These are phyloP conservation scores for Pseudorhiza aurosa DNA, from an alignment of 30 jellyfish, hydroid and myxozoan species.

Conservation along the genomic window DNA sequence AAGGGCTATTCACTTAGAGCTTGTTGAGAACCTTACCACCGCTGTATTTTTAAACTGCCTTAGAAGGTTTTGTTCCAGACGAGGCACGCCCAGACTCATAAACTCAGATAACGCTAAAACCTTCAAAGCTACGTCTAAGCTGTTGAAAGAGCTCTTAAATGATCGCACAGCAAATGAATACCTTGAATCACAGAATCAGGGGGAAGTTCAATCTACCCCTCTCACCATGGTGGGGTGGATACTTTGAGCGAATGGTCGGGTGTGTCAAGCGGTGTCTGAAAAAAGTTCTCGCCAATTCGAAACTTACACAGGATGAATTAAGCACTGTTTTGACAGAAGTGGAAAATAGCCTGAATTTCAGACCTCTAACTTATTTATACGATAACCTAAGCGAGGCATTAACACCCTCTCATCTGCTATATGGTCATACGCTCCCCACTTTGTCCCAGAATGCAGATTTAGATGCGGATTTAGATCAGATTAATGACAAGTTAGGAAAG, in stretches of 20 bases:
- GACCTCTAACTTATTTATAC: too few species aligned
- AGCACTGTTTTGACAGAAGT: slow-evolving; percentile 49
- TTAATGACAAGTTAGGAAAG: too few species aligned
- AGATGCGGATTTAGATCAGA: too few species aligned
- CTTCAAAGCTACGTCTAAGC: too few species aligned
- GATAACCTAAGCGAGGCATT: slow-evolving; percentile 38
- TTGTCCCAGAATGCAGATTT: neutral
- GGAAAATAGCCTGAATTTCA: slow-evolving; percentile 34
- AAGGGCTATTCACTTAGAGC: slow-evolving; percentile 48
- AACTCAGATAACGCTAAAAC: slow-evolving; percentile 53
- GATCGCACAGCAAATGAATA: neutral
- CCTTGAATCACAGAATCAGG: slow-evolving; percentile 1
- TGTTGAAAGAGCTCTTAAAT: too few species aligned
- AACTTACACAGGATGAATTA: slow-evolving; percentile 32
- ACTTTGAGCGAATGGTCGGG: too few species aligned
- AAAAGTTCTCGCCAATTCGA: slow-evolving; percentile 14
- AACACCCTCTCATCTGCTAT: slow-evolving; percentile 44
- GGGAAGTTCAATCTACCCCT: slow-evolving; percentile 39
- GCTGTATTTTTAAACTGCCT: slow-evolving; percentile 23
- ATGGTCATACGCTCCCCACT: slow-evolving; percentile 12
- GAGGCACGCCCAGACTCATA: slow-evolving; percentile 49
- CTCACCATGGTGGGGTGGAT: slow-evolving; percentile 58
- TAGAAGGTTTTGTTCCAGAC: slow-evolving; percentile 55
- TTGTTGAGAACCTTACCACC: slow-evolving; percentile 18
- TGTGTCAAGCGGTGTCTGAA: too few species aligned